Evolutionary conservation across 2,888 invertebrate genomes (phyloP).

Genomic region (Branchellion lobata): DNA sequence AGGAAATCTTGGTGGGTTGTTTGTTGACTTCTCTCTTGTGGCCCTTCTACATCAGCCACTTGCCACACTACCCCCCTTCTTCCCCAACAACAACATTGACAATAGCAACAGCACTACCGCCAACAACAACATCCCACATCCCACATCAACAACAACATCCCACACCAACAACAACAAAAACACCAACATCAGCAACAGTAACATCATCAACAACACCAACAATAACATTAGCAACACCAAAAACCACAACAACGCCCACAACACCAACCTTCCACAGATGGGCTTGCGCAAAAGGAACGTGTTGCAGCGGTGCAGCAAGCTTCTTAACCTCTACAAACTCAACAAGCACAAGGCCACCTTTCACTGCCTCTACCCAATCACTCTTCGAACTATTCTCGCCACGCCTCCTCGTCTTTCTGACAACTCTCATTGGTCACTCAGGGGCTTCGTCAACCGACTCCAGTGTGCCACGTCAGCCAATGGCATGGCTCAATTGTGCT

Average conservation of each 20-base stretch:
- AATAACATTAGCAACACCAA: neutral
- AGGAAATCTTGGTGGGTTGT: too few relatives aligned
- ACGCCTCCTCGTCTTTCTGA: neutral
- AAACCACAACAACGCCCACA: neutral
- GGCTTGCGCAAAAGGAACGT: neutral
- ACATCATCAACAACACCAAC: too few relatives aligned
- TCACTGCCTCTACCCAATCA: neutral
- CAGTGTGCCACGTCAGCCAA: neutral
- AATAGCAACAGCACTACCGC: too few relatives aligned
- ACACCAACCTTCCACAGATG: neutral
- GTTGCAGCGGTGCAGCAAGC: conserved; percentile 8
- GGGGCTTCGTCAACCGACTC: neutral
- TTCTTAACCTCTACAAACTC: neutral
- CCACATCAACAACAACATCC: too few relatives aligned
- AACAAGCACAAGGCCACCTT: neutral
- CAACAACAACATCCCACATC: too few relatives aligned
- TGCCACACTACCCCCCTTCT: too few relatives aligned
- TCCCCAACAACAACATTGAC: too few relatives aligned
- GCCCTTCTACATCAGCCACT: too few relatives aligned
- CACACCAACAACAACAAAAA: too few relatives aligned
- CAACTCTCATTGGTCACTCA: neutral
- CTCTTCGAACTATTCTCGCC: neutral
- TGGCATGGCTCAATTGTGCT: neutral
- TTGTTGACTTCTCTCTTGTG: too few relatives aligned
- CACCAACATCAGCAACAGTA: too few relatives aligned